These are phyloP conservation scores for Homarus gammarus DNA, from an alignment of 2,888 invertebrate species.

Conservation along the genomic window DNA sequence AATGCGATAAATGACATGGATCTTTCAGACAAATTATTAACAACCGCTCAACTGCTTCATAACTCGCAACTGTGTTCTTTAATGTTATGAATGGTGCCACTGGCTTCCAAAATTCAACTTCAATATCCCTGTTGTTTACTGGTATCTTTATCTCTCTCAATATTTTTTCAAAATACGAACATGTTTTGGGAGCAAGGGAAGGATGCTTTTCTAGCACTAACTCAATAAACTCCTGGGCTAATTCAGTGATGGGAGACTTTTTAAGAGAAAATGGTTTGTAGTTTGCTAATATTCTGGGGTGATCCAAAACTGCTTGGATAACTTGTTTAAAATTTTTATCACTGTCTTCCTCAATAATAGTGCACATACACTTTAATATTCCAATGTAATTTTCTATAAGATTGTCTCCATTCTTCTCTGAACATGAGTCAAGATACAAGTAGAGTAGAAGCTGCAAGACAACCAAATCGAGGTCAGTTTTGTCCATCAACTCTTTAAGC, in stretches of 20 bases:
- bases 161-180: conserved; percentile 43
- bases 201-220: conserved; percentile 39
- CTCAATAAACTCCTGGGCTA: conserved; percentile 38
- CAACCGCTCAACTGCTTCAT: conserved; percentile 47
- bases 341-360: conserved; percentile 7
- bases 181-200: background rate
- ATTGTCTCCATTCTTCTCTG: background rate
- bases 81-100: conserved; percentile 46
- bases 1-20: background rate
- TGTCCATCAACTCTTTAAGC: background rate
- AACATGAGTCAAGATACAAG: background rate
- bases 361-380: conserved; percentile 31
- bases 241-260: conserved; percentile 1
- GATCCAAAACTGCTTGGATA: conserved; percentile 41
- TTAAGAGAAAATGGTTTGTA: conserved; percentile 42
- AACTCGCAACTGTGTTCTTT: conserved; percentile 27
- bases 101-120: conserved; percentile 26
- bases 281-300: conserved; percentile 11
- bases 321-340: conserved; percentile 4
- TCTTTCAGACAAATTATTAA: conserved; percentile 29
- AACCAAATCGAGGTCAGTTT: conserved; percentile 23
- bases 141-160: conserved; percentile 15
- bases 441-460: conserved; percentile 50
- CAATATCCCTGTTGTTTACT: background rate
- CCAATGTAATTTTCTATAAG: conserved; percentile 19